Conservation (phyloP, 2,888 invertebrate species). For the Malthinus flaveolus region DNA sequence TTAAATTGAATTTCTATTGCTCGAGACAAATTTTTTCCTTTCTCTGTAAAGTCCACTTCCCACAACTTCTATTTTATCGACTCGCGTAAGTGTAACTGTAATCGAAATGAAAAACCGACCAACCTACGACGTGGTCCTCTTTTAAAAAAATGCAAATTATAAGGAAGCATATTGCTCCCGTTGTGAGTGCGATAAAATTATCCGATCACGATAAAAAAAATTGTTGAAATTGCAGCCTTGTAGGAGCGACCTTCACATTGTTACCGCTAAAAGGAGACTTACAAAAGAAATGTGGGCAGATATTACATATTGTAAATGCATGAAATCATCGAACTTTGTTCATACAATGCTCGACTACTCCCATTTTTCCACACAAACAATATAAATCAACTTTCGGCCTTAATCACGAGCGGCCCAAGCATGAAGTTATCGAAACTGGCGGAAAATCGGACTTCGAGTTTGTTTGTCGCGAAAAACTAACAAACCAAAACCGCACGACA, state of each 20-base stretch:
- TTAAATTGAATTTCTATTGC: background rate
- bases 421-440: too few species aligned
- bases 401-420: too few species aligned
- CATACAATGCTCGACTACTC: conserved; percentile 3
- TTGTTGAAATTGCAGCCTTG: background rate
- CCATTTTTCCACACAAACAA: conserved; percentile 2
- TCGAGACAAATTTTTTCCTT: too few species aligned
- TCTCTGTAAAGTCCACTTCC: too few species aligned
- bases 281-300: conserved; percentile 5
- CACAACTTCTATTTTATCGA: background rate
- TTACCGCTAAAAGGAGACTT: background rate
- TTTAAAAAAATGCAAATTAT: background rate
- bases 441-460: too few species aligned
- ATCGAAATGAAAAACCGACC: background rate
- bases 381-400: too few species aligned
- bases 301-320: conserved; percentile 6
- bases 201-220: background rate
- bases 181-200: background rate
- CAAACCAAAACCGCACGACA: too few species aligned
- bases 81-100: background rate
- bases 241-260: conserved; percentile 3
- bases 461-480: too few species aligned
- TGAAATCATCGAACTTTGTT: conserved; percentile 5
- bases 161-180: background rate
- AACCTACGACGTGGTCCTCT: background rate